Conservation (phyloP, 2,888 invertebrate genomes). For the Beris morrisii region DNA sequence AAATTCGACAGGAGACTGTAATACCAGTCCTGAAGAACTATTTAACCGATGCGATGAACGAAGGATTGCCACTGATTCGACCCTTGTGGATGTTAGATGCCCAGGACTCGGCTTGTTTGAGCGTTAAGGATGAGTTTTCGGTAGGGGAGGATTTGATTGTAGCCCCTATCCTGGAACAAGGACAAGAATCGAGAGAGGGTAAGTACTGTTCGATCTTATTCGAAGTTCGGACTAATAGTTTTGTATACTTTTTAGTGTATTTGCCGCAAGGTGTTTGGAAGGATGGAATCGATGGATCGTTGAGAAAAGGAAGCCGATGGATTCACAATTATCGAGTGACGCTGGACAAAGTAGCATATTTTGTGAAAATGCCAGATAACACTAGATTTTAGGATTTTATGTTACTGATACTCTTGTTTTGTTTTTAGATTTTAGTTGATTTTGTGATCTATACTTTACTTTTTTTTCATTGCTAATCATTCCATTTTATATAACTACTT, state of each 20-base stretch:
- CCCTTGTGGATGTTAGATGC: conserved; percentile 90
- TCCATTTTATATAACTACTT: too few relatives aligned
- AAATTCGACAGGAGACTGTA: conserved; percentile 74
- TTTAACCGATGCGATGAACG: conserved; percentile 75
- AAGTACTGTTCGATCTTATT: conserved; percentile 20
- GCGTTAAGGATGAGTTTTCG: conserved; percentile 82
- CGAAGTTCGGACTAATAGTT: neutral
- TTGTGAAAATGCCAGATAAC: conserved; percentile 81
- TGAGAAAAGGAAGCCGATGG: conserved; percentile 87
- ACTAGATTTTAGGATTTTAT: conserved; percentile 65
- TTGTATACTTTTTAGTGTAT: conserved; percentile 65
- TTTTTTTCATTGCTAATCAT: too few relatives aligned
- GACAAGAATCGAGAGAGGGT: conserved; percentile 72
- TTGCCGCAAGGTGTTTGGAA: conserved; percentile 91
- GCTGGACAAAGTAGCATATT: conserved; percentile 78
- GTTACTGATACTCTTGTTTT: neutral
- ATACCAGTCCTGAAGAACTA: conserved; percentile 76
- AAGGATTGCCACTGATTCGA: conserved; percentile 80
- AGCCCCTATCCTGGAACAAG: conserved; percentile 78
- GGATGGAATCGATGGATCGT: conserved; percentile 84
- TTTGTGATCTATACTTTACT: too few relatives aligned
- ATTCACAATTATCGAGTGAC: conserved; percentile 85
- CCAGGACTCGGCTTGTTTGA: conserved; percentile 73
- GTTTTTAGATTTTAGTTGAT: neutral
- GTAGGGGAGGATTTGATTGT: conserved; percentile 89